phyloP scores from a whole-genome alignment of 2,888 invertebrate species.

The Plutella xylostella region DNA sequence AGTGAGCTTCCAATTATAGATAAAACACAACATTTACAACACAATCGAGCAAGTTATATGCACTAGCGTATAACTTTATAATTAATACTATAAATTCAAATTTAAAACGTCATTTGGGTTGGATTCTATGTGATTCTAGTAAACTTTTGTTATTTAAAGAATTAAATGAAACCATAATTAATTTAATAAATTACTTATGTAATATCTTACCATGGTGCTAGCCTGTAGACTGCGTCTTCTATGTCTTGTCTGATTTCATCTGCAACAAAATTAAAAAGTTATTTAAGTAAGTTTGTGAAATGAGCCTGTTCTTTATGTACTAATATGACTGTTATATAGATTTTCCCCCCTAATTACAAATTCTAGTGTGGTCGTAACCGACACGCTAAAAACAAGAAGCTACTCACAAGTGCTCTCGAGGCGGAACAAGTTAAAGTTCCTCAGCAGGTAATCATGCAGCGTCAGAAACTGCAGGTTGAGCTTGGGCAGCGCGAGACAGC shows the following conservation, averaged over 20 bases:
- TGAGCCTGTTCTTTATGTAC: no score
- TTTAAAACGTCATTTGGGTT: neutral
- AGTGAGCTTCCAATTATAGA: no score
- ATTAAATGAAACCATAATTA: neutral
- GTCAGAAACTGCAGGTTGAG: conserved; percentile 98
- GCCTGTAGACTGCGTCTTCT: conserved; percentile 94
- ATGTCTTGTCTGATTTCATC: conserved; percentile 99
- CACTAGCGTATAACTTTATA: no score
- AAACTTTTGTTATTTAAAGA: neutral
- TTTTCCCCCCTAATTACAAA: no score
- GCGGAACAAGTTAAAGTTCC: conserved; percentile 97
- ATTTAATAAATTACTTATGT: neutral
- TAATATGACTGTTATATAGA: no score
- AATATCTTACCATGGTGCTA: conserved; percentile 88
- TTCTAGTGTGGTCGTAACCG: no score
- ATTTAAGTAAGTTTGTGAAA: no score
- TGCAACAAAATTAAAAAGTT: conserved; percentile 67
- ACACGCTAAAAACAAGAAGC: no score
- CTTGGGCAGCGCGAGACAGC: conserved; percentile 95
- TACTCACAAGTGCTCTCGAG: conserved; percentile 96
- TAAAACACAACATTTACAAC: no score
- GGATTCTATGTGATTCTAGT: neutral
- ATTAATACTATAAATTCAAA: no score
- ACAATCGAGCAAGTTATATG: no score
- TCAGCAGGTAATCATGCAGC: conserved; percentile 94